Conservation (phyloP, 2,113 vertebrate species). For the Halichoerus grypus region DNA sequence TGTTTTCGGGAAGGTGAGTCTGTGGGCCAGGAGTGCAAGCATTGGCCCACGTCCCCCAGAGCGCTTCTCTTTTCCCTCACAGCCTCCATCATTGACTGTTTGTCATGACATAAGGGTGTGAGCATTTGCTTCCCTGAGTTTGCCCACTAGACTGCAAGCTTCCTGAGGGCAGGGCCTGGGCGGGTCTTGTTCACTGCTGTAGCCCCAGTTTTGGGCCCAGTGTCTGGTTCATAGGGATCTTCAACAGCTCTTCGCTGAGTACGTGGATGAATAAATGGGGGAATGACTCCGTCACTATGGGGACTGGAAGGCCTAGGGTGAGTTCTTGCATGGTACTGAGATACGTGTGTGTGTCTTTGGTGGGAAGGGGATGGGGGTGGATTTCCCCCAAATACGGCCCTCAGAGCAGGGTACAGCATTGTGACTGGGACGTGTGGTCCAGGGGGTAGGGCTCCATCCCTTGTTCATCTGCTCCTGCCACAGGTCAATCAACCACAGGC, state of each 20-base stretch:
- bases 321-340: background rate
- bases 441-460: too few relatives aligned
- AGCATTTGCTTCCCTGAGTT: background rate
- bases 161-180: background rate
- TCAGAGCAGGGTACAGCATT: background rate
- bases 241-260: background rate
- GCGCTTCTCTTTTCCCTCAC: background rate
- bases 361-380: background rate
- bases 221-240: background rate
- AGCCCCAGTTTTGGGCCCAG: background rate
- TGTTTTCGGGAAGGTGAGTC: background rate
- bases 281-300: background rate
- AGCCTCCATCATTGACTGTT: background rate
- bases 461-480: background rate
- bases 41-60: fast-evolving
- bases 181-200: background rate
- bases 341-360: background rate
- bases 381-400: background rate
- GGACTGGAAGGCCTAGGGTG: background rate
- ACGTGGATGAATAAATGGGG: background rate
- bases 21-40: background rate
- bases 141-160: background rate
- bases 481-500: background rate
- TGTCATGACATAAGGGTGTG: background rate
- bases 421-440: too few relatives aligned